Conservation (phyloP, 2,797 vertebrate genomes). For the Galago senegalensis region DNA sequence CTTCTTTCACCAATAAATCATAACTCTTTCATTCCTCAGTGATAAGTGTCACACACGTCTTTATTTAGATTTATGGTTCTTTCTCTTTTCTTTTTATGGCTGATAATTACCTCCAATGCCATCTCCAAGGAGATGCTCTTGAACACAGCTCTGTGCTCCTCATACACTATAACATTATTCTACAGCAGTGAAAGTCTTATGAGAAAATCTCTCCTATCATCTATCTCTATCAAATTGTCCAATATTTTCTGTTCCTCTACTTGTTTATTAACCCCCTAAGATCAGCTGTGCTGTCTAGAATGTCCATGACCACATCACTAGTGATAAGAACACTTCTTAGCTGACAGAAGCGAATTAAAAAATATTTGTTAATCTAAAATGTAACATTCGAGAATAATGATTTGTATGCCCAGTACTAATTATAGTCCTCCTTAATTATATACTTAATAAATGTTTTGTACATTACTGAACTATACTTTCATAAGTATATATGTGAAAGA, state of each 20-base stretch:
- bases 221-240: neutral
- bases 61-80: neutral
- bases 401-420: neutral
- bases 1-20: neutral
- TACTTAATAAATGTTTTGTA: neutral
- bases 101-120: neutral
- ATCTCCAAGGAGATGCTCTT: neutral
- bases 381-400: neutral
- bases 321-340: neutral
- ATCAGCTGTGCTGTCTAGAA: neutral
- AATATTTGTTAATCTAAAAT: neutral
- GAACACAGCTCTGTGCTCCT: neutral
- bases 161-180: neutral
- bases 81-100: neutral
- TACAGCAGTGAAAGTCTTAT: neutral
- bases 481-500: neutral
- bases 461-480: neutral
- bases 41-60: neutral
- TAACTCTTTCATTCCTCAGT: neutral
- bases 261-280: neutral
- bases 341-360: neutral
- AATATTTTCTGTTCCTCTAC: neutral
- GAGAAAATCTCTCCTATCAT: neutral
- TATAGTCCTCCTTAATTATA: neutral
- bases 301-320: neutral